Percentiles rank a stretch among this genome's conserved stretches.
These are phyloP conservation scores for Pyralis farinalis DNA, from an alignment of 2,888 invertebrate genomes.

Conservation along the genomic window DNA sequence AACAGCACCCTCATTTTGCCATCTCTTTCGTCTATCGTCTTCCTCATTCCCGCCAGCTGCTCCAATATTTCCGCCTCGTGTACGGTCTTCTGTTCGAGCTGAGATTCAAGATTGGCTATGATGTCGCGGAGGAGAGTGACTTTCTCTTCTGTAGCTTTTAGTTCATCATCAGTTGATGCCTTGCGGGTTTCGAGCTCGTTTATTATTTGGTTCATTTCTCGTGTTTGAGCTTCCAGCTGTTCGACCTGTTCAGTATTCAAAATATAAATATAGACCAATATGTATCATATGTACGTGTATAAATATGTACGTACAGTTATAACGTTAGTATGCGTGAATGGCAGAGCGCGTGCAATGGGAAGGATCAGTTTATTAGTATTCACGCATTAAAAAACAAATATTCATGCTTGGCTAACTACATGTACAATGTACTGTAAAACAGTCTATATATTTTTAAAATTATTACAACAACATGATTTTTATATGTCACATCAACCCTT, in stretches of 20 bases:
- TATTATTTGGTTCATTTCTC: conserved; percentile 84
- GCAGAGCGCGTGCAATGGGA: too few species aligned
- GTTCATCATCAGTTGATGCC: conserved; percentile 84
- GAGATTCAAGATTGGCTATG: conserved; percentile 87
- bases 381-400: too few species aligned
- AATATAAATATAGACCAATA: too few species aligned
- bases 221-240: conserved; percentile 87
- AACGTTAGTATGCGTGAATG: too few species aligned
- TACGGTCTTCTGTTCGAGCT: conserved; percentile 84
- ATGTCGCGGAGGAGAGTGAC: conserved; percentile 88
- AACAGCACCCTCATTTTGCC: conserved; percentile 77
- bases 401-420: too few species aligned
- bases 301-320: too few species aligned
- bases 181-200: conserved; percentile 82
- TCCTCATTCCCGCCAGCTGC: conserved; percentile 80
- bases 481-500: too few species aligned
- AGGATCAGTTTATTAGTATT: too few species aligned
- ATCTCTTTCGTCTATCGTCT: conserved; percentile 78
- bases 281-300: too few species aligned
- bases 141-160: conserved; percentile 89
- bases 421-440: too few species aligned
- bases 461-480: conserved; percentile 22
- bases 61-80: conserved; percentile 82
- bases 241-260: conserved; percentile 87
- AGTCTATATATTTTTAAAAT: too few species aligned